phyloP scores from a whole-genome alignment of 2,797 vertebrate genomes.

The Propithecus deckenii region DNA sequence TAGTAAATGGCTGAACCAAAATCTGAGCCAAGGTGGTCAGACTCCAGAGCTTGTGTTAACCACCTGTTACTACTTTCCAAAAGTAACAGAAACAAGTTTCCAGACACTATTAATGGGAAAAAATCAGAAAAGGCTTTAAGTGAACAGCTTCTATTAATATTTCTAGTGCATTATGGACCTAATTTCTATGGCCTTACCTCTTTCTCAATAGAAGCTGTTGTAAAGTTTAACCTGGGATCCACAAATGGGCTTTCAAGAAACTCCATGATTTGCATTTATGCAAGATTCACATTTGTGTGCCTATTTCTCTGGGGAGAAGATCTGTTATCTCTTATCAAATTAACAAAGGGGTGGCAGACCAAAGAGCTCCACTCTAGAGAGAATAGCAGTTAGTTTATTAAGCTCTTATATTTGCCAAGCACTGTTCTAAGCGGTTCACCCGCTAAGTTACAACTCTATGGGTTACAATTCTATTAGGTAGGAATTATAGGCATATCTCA shows the following conservation, averaged over 20 bases:
- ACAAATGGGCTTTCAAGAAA: background rate
- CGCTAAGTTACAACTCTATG: background rate
- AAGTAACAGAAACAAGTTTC: slow-evolving; percentile 34
- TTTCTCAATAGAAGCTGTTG: background rate
- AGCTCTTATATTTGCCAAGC: background rate
- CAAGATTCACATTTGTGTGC: background rate
- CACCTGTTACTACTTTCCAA: slow-evolving; percentile 11
- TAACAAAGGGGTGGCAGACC: slow-evolving; percentile 5
- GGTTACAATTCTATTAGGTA: background rate
- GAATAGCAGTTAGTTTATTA: background rate
- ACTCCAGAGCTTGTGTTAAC: background rate
- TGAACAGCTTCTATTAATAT: background rate
- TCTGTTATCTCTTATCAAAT: slow-evolving; percentile 13
- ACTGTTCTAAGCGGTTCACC: background rate
- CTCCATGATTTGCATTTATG: background rate
- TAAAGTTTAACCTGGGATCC: background rate
- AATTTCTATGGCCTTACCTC: background rate
- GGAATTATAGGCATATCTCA: background rate
- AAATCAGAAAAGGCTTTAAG: background rate
- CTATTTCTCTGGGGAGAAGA: background rate
- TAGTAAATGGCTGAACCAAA: slow-evolving; percentile 12
- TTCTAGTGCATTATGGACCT: background rate
- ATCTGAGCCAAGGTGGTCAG: background rate
- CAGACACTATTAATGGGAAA: background rate
- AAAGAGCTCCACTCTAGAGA: background rate